Evolutionary conservation across 1,140 invertebrate species (phyloP), one percentile per base, ranked within the genome.

Genomic region (Hyphantria cunea): DNA sequence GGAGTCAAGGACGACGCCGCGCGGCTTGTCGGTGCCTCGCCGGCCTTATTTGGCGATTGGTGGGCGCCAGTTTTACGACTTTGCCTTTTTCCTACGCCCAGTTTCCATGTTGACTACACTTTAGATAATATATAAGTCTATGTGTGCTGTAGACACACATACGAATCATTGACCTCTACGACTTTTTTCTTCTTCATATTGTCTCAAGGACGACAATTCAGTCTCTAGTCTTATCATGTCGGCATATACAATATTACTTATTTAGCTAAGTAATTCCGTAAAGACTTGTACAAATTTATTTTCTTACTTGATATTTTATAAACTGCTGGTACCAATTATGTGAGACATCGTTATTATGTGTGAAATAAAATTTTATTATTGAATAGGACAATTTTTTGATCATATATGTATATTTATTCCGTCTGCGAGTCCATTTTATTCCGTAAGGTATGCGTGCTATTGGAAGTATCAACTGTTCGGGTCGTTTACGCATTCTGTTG

Each of bases 41-140:
- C 80, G 80, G 78, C 86, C 87, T 89, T 89, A 88, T 90, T 90
- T 85, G 85, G 85, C 73, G 81, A 88, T 90, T 86, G 86, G 86
- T 89, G 86, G 88, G 85, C 88, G 84, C 86, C 86, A 83, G 74
- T 87, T 90, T 90, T 90, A 90, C 78, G 85, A 89, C 86, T 86
- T 87, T 80, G 84, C 81, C 80, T 83, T 86, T 89, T 89, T 88
- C 82, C 78, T 75, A 80, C 77, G 78, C 78, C 69, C 79, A 68
- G 78, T 88, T 82, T 80, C 80, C 74, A 88, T 86, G 75, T 80
- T 77, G 60, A 73, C 65, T 74, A 76, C 72, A 73, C 59, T 81
- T 81, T 76, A 74, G 74, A 78, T 86, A 82, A 79, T 75, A 80
- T 64, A 72, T 75, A 49, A 76, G 70, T 50, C 68, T 82, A 71